Percentiles rank a stretch among this genome's conserved stretches.
Conservation (phyloP, 2,888 invertebrate species). For the Athetis lepigone region DNA sequence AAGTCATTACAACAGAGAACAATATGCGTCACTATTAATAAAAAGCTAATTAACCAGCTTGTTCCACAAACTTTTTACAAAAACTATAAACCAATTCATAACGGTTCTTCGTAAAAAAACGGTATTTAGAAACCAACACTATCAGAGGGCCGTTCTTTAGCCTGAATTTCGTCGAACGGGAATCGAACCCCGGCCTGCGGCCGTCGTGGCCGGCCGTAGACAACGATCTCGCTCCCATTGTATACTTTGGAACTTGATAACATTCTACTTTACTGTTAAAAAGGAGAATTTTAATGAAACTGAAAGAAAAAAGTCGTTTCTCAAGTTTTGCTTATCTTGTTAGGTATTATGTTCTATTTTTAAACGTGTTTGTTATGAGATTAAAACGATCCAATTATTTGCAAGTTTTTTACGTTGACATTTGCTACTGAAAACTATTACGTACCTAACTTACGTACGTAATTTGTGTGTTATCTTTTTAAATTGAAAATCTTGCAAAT, state of each 20-base stretch:
- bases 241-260: constrained; percentile 83
- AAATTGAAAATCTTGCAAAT: constrained; percentile 47
- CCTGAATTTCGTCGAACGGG: constrained; percentile 85
- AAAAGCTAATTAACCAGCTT: constrained; percentile 9
- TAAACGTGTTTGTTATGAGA: constrained; percentile 6
- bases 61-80: constrained; percentile 25
- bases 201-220: constrained; percentile 79
- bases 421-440: constrained; percentile 15
- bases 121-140: constrained; percentile 77
- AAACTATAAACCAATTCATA: constrained; percentile 43
- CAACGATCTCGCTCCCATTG: constrained; percentile 87
- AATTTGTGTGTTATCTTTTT: constrained; percentile 29
- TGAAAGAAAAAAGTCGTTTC: constrained; percentile 34
- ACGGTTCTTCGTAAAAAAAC: constrained; percentile 67
- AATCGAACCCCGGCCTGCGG: constrained; percentile 80
- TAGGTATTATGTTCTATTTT: constrained; percentile 56
- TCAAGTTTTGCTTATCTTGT: constrained; percentile 44
- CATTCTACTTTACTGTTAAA: constrained; percentile 78
- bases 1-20: constrained; percentile 20
- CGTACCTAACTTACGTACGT: too few relatives aligned
- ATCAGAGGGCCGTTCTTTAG: constrained; percentile 81
- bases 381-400: constrained; percentile 22
- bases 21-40: neutral
- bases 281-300: constrained; percentile 79
- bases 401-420: constrained; percentile 3